A percentile compares a stretch with the other conserved stretches of the same genome.
These are phyloP conservation scores for Apamea crenata DNA, from an alignment of 2,888 invertebrate genomes.

Conservation along the genomic window DNA sequence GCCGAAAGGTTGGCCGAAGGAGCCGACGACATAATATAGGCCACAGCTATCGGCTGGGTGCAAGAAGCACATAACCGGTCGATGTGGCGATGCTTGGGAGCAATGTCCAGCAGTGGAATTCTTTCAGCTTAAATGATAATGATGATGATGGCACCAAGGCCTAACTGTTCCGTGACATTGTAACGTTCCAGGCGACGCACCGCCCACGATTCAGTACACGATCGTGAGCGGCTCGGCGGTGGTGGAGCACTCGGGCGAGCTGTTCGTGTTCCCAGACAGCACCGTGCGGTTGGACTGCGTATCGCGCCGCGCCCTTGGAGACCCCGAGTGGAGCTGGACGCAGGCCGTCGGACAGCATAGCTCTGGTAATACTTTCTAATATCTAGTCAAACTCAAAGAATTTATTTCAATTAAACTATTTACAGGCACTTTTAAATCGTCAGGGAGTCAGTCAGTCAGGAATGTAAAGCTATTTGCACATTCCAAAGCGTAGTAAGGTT, in stretches of 20 bases:
- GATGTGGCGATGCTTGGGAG: neutral
- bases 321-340: constrained; percentile 97
- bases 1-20: neutral
- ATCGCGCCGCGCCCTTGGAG: constrained; percentile 93
- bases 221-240: constrained; percentile 95
- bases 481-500: neutral
- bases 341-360: constrained; percentile 94
- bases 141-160: neutral
- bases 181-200: constrained; percentile 92
- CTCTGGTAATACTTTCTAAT: constrained; percentile 90
- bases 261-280: constrained; percentile 95
- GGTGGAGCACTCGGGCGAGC: constrained; percentile 94
- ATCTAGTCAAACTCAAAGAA: neutral
- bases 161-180: neutral
- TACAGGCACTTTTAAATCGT: neutral
- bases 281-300: constrained; percentile 96
- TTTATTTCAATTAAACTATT: neutral
- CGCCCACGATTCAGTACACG: constrained; percentile 94
- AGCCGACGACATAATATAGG: neutral
- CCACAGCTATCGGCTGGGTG: neutral
- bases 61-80: neutral
- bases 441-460: neutral
- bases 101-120: neutral
- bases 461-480: neutral
- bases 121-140: neutral